A percentile compares a stretch with the other conserved stretches of the same genome.
phyloP scores from a whole-genome alignment of 1,140 invertebrate genomes.

The Orussus abietinus region DNA sequence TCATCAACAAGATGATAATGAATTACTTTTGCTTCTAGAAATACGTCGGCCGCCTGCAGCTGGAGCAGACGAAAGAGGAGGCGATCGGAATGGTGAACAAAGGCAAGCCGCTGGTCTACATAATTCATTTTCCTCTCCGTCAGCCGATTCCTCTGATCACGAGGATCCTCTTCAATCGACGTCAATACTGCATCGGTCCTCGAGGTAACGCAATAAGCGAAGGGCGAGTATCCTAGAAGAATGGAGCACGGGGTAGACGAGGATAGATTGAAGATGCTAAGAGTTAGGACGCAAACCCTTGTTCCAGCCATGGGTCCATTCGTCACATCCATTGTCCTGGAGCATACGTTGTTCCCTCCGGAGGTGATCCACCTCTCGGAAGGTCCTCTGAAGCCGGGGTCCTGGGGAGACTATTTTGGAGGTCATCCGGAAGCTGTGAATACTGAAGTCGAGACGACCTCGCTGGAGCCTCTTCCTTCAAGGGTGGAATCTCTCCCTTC shows the following conservation, averaged over 20 bases:
- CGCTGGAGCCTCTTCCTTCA: too few species aligned
- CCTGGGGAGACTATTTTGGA: too few species aligned
- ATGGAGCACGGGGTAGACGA: too few species aligned
- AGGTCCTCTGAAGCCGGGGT: too few species aligned
- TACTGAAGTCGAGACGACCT: too few species aligned
- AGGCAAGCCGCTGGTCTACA: constrained; percentile 33
- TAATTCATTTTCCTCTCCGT: constrained; percentile 38
- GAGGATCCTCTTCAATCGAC: constrained; percentile 34
- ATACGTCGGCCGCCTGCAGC: constrained; percentile 40
- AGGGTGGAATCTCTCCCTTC: constrained; percentile 5
- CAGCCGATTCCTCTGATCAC: constrained; percentile 36
- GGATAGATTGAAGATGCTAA: too few species aligned
- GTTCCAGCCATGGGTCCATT: constrained; percentile 28
- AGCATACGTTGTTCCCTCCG: constrained; percentile 39
- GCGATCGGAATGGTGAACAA: constrained; percentile 25
- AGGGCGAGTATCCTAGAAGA: too few species aligned
- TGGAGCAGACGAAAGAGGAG: constrained; percentile 29
- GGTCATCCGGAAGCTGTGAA: too few species aligned
- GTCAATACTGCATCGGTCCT: constrained; percentile 30
- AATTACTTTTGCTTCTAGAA: constrained; percentile 25
- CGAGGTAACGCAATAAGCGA: too few species aligned
- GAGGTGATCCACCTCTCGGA: constrained; percentile 6
- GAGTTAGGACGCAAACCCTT: too few species aligned
- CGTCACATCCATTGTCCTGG: constrained; percentile 37
- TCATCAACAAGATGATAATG: neutral